A percentile compares a stretch with the other conserved stretches of the same genome.
Conservation (phyloP, 2,797 vertebrate genomes). For the Smutsia temminckii region DNA sequence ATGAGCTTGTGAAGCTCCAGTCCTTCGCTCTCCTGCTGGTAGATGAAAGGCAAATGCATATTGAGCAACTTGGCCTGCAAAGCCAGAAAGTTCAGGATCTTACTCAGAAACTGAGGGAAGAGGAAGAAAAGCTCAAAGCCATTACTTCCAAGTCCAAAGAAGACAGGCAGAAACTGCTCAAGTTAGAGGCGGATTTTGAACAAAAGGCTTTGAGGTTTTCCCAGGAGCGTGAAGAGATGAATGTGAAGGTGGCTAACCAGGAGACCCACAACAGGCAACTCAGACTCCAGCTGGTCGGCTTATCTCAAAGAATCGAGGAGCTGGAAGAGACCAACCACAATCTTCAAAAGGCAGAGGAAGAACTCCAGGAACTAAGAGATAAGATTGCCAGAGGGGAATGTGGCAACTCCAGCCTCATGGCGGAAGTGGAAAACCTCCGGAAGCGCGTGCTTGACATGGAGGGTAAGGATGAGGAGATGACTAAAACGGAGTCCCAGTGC, state of each 20-base stretch:
- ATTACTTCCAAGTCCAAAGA: constrained; percentile 87
- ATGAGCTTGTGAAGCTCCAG: constrained; percentile 94
- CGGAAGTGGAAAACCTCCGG: constrained; percentile 94
- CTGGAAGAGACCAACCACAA: constrained; percentile 92
- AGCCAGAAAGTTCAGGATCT: constrained; percentile 94
- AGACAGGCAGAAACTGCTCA: constrained; percentile 91
- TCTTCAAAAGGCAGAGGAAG: constrained; percentile 93
- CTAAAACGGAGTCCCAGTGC: constrained; percentile 93
- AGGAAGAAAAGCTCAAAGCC: constrained; percentile 89
- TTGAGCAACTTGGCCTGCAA: constrained; percentile 94
- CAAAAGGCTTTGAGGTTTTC: constrained; percentile 87
- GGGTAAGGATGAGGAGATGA: constrained; percentile 97
- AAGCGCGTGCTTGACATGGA: constrained; percentile 98
- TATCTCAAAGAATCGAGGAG: constrained; percentile 91
- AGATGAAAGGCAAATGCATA: constrained; percentile 95
- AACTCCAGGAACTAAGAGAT: constrained; percentile 93
- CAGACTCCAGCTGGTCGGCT: constrained; percentile 88
- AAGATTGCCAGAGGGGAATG: constrained; percentile 95
- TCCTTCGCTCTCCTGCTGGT: constrained; percentile 97
- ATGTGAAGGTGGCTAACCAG: constrained; percentile 89
- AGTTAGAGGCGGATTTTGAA: constrained; percentile 92
- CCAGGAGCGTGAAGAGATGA: constrained; percentile 94
- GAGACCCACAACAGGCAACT: constrained; percentile 93
- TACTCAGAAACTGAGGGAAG: constrained; percentile 91
- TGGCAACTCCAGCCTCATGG: constrained; percentile 92